A percentile compares a stretch with the other conserved stretches of the same genome.
Evolutionary conservation across 2,888 invertebrate genomes (phyloP).

Genomic region (Tachina fera): DNA sequence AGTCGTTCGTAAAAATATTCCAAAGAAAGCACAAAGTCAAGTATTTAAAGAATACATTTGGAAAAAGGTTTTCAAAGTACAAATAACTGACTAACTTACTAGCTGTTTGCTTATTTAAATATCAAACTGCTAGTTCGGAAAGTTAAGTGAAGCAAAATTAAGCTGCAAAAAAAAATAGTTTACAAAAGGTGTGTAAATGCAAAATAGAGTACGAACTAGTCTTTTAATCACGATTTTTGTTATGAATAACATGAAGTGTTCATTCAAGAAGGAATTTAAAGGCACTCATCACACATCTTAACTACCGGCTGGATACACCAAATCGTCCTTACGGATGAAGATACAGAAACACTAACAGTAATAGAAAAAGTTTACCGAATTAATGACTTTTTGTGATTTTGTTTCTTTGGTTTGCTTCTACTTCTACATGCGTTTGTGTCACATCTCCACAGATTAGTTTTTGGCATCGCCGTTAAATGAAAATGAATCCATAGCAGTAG

Average conservation of each 20-base stretch:
- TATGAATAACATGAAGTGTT: slow-evolving; percentile 29
- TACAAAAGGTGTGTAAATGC: not conserved
- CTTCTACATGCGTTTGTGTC: slow-evolving; percentile 21
- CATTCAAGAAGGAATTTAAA: slow-evolving; percentile 35
- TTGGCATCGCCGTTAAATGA: slow-evolving; percentile 53
- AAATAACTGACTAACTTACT: not conserved
- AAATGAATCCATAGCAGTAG: slow-evolving; percentile 29
- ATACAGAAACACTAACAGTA: slow-evolving; percentile 40
- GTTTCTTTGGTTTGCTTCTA: not conserved
- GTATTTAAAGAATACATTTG: not conserved
- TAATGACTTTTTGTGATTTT: slow-evolving; percentile 39
- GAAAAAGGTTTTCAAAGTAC: not conserved
- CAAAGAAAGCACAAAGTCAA: slow-evolving; percentile 24
- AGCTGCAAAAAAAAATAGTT: not conserved
- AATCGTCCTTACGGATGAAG: not conserved
- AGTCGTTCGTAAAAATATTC: slow-evolving; percentile 33
- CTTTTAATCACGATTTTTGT: slow-evolving; percentile 20
- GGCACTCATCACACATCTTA: not conserved
- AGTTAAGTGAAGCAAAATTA: slow-evolving; percentile 53
- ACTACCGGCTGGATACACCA: not conserved
- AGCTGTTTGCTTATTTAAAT: slow-evolving; percentile 28
- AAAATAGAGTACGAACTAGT: slow-evolving; percentile 27
- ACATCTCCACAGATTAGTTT: slow-evolving; percentile 47
- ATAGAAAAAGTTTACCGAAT: slow-evolving; percentile 67
- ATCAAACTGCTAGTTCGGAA: slow-evolving; percentile 23